phyloP scores from a whole-genome alignment of 2,113 vertebrate species.

The Jacana jacana region DNA sequence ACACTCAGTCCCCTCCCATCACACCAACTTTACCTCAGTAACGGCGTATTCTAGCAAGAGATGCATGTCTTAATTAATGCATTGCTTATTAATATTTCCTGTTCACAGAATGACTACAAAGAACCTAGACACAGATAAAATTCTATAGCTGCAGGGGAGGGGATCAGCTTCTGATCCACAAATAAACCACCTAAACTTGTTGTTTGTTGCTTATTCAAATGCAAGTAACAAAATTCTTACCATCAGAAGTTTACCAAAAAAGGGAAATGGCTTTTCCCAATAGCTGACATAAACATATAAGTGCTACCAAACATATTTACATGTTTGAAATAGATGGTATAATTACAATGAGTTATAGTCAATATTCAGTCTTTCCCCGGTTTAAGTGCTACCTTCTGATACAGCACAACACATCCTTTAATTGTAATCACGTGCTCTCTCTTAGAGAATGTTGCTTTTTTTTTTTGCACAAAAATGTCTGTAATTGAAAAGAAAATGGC shows the following conservation, averaged over 20 bases:
- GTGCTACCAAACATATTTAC: constrained; percentile 58
- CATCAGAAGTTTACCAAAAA: constrained; percentile 40
- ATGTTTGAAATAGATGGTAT: constrained; percentile 61
- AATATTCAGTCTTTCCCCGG: constrained; percentile 34
- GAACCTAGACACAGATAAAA: neutral
- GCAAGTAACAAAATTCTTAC: neutral
- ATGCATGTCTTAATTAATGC: neutral
- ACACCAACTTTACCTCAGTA: neutral
- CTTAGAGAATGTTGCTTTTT: constrained; percentile 14
- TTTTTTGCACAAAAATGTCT: neutral
- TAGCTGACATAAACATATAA: constrained; percentile 61
- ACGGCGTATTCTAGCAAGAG: neutral
- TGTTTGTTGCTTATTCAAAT: neutral
- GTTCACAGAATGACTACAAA: neutral
- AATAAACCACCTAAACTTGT: neutral
- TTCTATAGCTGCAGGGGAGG: neutral
- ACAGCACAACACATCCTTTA: constrained; percentile 36
- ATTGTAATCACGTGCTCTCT: constrained; percentile 46
- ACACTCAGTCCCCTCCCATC: rapidly evolving
- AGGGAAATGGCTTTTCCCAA: constrained; percentile 24
- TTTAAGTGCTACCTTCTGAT: constrained; percentile 59
- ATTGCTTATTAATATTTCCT: neutral
- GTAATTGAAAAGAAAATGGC: constrained; percentile 50
- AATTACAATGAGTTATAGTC: constrained; percentile 65
- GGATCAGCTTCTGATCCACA: neutral